phyloP scores from a whole-genome alignment of 2,797 vertebrate species.

The Parauchenoglanis punctatus region DNA sequence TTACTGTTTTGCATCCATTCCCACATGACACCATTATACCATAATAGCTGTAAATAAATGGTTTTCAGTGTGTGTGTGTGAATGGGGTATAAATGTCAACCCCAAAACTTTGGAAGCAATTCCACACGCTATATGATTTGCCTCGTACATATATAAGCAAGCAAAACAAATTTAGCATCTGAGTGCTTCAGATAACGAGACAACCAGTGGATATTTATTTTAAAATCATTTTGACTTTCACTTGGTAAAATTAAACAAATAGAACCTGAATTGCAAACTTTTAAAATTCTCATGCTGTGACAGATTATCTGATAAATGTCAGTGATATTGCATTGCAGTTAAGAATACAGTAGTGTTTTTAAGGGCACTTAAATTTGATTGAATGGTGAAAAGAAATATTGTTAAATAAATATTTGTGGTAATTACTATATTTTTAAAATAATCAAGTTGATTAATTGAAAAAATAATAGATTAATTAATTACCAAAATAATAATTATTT shows the following conservation, averaged over 20 bases:
- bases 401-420: not conserved
- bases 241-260: not conserved
- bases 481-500: not conserved
- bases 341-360: not conserved
- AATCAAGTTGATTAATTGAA: not conserved
- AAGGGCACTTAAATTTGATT: conserved; percentile 1
- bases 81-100: not conserved
- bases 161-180: not conserved
- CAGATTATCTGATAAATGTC: not conserved
- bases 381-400: not conserved
- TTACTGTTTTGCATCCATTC: too few relatives aligned
- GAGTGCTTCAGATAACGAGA: not conserved
- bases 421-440: not conserved
- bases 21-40: too few relatives aligned
- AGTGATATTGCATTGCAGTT: not conserved
- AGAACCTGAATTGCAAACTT: not conserved
- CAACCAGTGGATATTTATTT: not conserved
- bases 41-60: too few relatives aligned
- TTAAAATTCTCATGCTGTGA: not conserved
- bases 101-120: not conserved
- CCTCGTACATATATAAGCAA: not conserved
- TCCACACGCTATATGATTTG: not conserved
- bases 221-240: not conserved
- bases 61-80: too few relatives aligned
- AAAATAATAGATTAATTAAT: not conserved